Evolutionary conservation across 2,797 vertebrate species (phyloP), one percentile per base, ranked within the genome.

Genomic region (Staurois parvus): DNA sequence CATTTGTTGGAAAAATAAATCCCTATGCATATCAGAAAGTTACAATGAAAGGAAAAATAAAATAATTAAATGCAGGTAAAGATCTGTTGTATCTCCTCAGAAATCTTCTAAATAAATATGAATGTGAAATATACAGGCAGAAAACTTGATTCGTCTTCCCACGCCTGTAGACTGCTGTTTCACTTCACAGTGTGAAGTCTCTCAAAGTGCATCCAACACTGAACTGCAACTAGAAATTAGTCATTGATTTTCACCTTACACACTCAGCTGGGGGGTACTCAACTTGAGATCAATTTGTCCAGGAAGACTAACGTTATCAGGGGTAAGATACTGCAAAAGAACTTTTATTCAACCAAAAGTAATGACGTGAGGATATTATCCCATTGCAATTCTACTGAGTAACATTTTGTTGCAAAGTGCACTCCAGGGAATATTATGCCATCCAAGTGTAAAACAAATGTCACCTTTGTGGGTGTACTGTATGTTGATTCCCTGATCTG

Each of bases 21-120:
- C 30, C 28, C 29, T 32, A 68, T 21, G 59, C 52, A 30, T 78
- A 15, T 32, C 11, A 62, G 48, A 77, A 24, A 45, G 29, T 62
- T 59, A 37, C 24, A 73, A 15, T 21, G 19, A 21, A 29, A 67
- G 13, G 56, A 26, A 12, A 34, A 86, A 62, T 42, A 34, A 37
- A 52, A 67, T 72, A 66, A 86, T 77, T 73, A 68, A 37, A 64
- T 56, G 80, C 80, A 83, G 80, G 85, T 86, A 86, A 83, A 78
- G 74, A 83, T 68, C 80, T 83, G 75, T 29, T 21, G 69, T 2
- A 73, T 73, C 80, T 67, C 85, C 75, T 40, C 85, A 83, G 80
- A 80, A 73, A 56, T 26, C 15, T 40, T 59, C 80, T 78, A 67
- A 78, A 83, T 69, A 78, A 72, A 77, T 73, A 30, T 37, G 28